Base-by-base conservation (phyloP, 2,888 invertebrate genomes). In the Eledona agricola region DNA sequence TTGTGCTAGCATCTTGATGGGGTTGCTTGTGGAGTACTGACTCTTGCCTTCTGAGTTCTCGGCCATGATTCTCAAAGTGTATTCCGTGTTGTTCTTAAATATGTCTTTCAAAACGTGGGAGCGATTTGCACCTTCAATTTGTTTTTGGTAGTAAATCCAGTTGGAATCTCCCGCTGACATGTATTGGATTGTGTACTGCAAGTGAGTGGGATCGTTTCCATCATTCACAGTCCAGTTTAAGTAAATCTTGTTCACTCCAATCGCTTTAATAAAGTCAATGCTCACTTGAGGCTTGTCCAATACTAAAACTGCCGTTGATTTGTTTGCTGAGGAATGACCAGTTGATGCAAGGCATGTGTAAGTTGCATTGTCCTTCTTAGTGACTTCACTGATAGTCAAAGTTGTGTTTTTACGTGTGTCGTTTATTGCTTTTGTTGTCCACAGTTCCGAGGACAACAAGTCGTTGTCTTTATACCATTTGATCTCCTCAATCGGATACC, bases 201-300 rank as follows among this genome's bases (percentile, higher is more conserved):
- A 74, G 58, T 79, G 77, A 10, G 90, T 80, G 0, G 85, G 84
- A 37, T 85, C 84, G 69, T 93, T 92, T 55, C 89, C 89, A 53
- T 87, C 83, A 51, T 85, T 83, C 0, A 90, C 81, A 0, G 90
- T 91, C 92, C 93, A 93, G 70, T 91, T 92, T 1, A 93, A 72
- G 72, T 83, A 93, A 28, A 93, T 83, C 71, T 87, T 85, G 3
- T 83, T 81, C 0, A 85, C 83, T 38, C 88, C 90, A 9, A 93
- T 88, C 0, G 89, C 84, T 71, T 88, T 88, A 0, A 87, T 84
- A 51, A 83, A 83, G 64, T 88, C 86, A 57, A 91, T 83, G 34
- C 78, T 81, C 1, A 91, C 81, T 70, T 84, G 83, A 0, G 93
- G 92, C 49, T 81, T 81, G 60, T 88, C 87, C 60, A 85, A 79